These are phyloP conservation scores for Agrotis puta DNA, from an alignment of 2,888 invertebrate genomes.

Conservation along the genomic window DNA sequence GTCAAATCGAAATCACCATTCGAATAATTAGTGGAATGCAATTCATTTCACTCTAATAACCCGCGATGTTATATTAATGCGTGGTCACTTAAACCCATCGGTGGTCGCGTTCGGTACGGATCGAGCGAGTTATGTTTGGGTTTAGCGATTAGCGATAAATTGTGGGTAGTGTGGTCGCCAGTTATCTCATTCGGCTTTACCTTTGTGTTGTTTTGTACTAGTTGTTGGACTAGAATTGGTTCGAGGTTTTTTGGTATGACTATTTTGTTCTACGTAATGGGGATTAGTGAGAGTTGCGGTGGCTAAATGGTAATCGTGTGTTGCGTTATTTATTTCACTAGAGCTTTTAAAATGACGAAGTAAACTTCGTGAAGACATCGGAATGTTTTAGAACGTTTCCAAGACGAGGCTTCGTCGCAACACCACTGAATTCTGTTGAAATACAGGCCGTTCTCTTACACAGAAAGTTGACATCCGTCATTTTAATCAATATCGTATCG, in stretches of 20 bases:
- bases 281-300: too few species aligned
- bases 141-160: slow-evolving; percentile 66
- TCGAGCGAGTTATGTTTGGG: slow-evolving; percentile 62
- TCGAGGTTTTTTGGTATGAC: background rate
- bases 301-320: too few species aligned
- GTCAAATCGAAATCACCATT: slow-evolving; percentile 12
- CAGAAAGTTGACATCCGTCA: too few species aligned
- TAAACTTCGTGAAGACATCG: too few species aligned
- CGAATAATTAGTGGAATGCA: slow-evolving; percentile 30
- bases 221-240: slow-evolving; percentile 23
- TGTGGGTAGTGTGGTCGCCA: slow-evolving; percentile 54
- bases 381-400: too few species aligned
- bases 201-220: slow-evolving; percentile 42
- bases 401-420: too few species aligned
- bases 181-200: slow-evolving; percentile 54
- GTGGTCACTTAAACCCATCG: slow-evolving; percentile 60
- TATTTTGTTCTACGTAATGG: background rate
- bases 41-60: slow-evolving; percentile 44
- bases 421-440: too few species aligned
- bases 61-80: slow-evolving; percentile 48
- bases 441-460: too few species aligned
- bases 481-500: too few species aligned
- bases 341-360: too few species aligned
- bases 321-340: too few species aligned
- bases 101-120: slow-evolving; percentile 52